Evolutionary conservation across 53 echinoderm and acorn worm species (phyloP).

Genomic region (Mesocentrotus franciscanus): DNA sequence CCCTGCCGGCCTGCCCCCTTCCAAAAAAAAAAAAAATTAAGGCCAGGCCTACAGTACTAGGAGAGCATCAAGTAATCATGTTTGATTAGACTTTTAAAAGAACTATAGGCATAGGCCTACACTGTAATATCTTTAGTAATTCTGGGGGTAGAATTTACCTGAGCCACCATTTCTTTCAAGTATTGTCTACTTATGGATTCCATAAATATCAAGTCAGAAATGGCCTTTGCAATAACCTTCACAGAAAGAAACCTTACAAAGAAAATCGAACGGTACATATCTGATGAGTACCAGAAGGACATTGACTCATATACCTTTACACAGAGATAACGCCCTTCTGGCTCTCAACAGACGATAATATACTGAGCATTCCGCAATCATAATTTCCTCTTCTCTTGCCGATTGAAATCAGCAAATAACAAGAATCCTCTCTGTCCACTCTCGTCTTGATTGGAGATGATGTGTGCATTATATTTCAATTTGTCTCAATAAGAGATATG

Average conservation of each 20-base stretch:
- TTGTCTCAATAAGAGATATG: conserved; percentile 33
- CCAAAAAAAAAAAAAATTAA: too few relatives aligned
- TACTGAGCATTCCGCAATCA: background rate
- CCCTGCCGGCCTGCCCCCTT: too few relatives aligned
- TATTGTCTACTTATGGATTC: background rate
- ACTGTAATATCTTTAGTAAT: background rate
- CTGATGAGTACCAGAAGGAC: too few relatives aligned
- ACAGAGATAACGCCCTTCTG: background rate
- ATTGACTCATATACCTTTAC: too few relatives aligned
- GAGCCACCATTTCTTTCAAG: background rate
- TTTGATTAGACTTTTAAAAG: too few relatives aligned
- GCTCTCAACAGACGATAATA: background rate
- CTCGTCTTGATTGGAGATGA: conserved; percentile 21
- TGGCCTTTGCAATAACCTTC: background rate
- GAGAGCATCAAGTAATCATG: too few relatives aligned
- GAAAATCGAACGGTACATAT: background rate
- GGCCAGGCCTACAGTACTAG: too few relatives aligned
- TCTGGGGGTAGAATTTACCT: background rate
- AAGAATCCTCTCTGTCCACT: conserved; percentile 7
- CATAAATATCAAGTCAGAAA: background rate
- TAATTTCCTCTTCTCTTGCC: background rate
- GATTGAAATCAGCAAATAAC: background rate
- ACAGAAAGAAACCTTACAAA: background rate
- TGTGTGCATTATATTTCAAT: conserved; percentile 43
- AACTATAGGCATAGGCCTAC: too few relatives aligned